Base-by-base conservation (phyloP, 2,113 vertebrate genomes). In the Gadus chalcogrammus region DNA sequence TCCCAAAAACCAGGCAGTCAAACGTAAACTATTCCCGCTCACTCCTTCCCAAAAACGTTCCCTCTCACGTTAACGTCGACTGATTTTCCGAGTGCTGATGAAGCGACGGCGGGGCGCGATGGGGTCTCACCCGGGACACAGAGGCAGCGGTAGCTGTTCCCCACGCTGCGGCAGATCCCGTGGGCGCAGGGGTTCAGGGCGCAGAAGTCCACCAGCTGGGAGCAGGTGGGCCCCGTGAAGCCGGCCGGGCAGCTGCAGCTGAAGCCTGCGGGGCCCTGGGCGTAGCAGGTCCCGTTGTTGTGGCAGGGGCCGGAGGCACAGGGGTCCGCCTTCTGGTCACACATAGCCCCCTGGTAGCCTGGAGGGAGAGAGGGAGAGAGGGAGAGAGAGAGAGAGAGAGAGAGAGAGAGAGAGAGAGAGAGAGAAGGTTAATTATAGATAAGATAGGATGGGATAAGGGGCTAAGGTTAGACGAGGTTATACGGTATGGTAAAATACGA, bases 141-240 rank as follows among this genome's bases (percentile, higher is more conserved):
- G 76, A 99, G 94, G 79, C 97, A 99, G 81, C 97, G 96, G 84
- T 98, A 99, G 89, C 97, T 97, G 79, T 95, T 98, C 55, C 95
- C 95, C 82, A 95, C 91, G 1, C 95, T 96, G 87, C 95, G 96
- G 77, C 97, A 99, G 27, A 94, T 93, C 55, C 97, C 97, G 0
- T 99, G 97, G 4, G 97, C 95, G 1, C 97, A 99, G 0, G 97
- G 97, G 72, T 95, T 98, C 68, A 99, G 93, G 15, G 95, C 95
- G 9, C 97, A 99, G 93, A 99, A 99, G 85, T 99, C 95, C 27
- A 97, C 94, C 3, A 96, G 92, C 90, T 97, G 95, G 59, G 92
- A 88, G 7, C 97, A 99, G 0, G 93, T 93, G 0, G 93, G 91
- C 13, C 97, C 97, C 0, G 96, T 98, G 85, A 95, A 99, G n/a